Evolutionary conservation across 2,113 vertebrate species (phyloP), one percentile per base, ranked within the genome.

Genomic region (Condylura cristata): DNA sequence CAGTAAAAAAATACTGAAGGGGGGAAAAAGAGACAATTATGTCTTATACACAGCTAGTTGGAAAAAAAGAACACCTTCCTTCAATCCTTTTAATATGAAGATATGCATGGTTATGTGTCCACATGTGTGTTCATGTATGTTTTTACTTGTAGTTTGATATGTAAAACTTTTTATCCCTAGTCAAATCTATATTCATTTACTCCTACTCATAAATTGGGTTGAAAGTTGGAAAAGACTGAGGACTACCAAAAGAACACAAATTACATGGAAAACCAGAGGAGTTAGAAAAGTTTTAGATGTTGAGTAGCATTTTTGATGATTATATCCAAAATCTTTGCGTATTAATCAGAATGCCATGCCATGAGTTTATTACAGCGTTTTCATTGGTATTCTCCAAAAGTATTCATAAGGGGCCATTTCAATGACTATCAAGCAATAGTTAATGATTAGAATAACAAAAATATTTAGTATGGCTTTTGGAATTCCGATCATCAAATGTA

Each of bases 401-500:
- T 68, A 34, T 28, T 22, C 63, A 86, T 63, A 65, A 86, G 24
- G 61, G 44, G 65, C 7, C 46, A 78, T 71, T 86, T 91, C 53
- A 85, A 17, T 93, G 74, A 91, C 39, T 80, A 89, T 32, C 83
- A 85, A 91, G 63, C 34, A 65, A 2, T 82, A 26, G 24, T 61
- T 76, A 75, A 51, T 72, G 90, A 86, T 91, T 56, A 86, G 34
- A 83, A 1, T 48, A 78, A 71, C 9, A 72, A 32, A 93, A 85
- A 46, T 58, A 89, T 76, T 58, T 58, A 63, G 16, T 32, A 58
- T 14, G 18, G 20, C 53, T 56, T 56, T 56, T 56, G 20, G 51
- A 22, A 56, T 20, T 56, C 53, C 22, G 7, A 22, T 56, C 20
- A 56, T 22, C 53, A 56, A 56, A 56, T 56, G 20, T 8, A 6